Base-by-base conservation (phyloP, 2,113 vertebrate species). In the Protomyctophum bolini region DNA sequence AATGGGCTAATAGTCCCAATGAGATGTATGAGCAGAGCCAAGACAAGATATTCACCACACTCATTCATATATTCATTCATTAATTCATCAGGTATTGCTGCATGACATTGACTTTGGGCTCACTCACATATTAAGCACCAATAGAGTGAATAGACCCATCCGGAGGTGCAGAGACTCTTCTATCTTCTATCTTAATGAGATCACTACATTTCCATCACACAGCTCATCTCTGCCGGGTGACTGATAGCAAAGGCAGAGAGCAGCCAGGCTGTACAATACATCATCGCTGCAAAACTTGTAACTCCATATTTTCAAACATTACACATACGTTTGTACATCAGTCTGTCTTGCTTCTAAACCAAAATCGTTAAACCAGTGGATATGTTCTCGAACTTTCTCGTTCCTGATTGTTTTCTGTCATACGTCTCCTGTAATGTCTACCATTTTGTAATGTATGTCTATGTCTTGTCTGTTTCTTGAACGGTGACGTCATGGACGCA, bases 211-310 rank as follows among this genome's bases (percentile, higher is more conserved):
- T 77, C 74, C 65, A 64, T 3, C 49, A 80, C 71, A 86, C 83
- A 74, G 60, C 63, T 14, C 83, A 70, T 81, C 81, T 80, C 65
- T 67, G 49, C 89, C 88, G 67, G 83, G 70, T 79, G 80, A 80
- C 75, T 83, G 67, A 87, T 87, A 65, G 77, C 54, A 56, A 82
- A 70, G 76, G 21, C 21, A 21, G 21, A 21, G 21, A 21, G 21
- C 21, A 21, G 21, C 21, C 85, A 85, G 73, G 33, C 3, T 41
- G 33, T 41, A 3, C 33, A 41, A 6, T 41, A 3, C 33, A 41
- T 41, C 33, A 41, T 6, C 3, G 33, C 1, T 41, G 33, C 3
- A 41, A 41, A 41, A 4, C 33, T 41, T 6, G 3, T 41, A 41
- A 4, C 33, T 41, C 33, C 33, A 41, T 41, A 41, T 41, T 41